phyloP scores from a whole-genome alignment of 2,888 invertebrate species.

The Uloborus plumipes region DNA sequence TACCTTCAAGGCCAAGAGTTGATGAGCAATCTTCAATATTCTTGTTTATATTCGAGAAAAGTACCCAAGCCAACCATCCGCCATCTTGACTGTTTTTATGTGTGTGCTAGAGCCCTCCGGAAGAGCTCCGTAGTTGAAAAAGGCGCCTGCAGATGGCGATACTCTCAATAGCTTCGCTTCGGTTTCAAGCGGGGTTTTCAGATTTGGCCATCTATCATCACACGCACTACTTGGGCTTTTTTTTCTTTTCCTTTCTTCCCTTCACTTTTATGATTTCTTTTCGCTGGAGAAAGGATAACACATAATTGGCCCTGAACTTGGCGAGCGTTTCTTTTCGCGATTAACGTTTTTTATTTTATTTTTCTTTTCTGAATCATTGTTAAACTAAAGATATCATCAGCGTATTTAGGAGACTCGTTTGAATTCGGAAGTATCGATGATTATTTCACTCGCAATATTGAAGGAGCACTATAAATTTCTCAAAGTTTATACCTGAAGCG shows the following conservation, averaged over 20 bases:
- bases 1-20: conserved; percentile 42
- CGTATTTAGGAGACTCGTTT: too few species aligned
- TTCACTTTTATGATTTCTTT: conserved; percentile 24
- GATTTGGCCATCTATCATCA: conserved; percentile 60
- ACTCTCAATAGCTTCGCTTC: conserved; percentile 49
- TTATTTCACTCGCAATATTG: too few species aligned
- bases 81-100: conserved; percentile 65
- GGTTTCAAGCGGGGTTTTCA: conserved; percentile 52
- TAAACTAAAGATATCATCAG: too few species aligned
- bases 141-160: conserved; percentile 62
- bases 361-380: conserved; percentile 11
- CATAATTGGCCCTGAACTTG: conserved; percentile 53
- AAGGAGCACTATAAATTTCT: too few species aligned
- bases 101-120: conserved; percentile 39
- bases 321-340: conserved; percentile 38
- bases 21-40: conserved; percentile 58
- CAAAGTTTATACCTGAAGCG: too few species aligned
- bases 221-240: conserved; percentile 10
- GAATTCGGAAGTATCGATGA: too few species aligned
- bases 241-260: conserved; percentile 10
- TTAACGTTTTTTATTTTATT: conserved; percentile 17
- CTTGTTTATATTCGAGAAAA: conserved; percentile 63
- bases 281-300: conserved; percentile 19
- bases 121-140: conserved; percentile 50
- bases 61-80: conserved; percentile 61